A percentile compares a stretch with the other conserved stretches of the same genome.
These are phyloP conservation scores for Hydroisotoma schaefferi DNA, from an alignment of 2,888 invertebrate species.

Conservation along the genomic window DNA sequence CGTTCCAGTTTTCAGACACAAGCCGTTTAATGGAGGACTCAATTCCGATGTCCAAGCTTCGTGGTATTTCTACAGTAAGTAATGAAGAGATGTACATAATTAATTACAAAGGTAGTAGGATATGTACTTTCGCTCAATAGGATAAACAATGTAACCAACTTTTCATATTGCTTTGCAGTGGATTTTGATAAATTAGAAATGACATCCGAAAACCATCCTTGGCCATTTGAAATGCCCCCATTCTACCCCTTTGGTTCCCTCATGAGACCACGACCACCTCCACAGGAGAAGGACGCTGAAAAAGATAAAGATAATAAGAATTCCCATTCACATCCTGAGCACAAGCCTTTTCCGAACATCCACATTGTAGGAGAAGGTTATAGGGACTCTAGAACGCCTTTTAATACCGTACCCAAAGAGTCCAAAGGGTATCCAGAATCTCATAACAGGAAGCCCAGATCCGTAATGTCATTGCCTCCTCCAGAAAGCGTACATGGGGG, in stretches of 20 bases:
- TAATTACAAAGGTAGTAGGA: no score
- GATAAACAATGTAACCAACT: neutral
- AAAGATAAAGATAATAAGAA: slow-evolving; percentile 1
- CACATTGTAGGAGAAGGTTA: neutral
- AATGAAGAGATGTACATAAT: no score
- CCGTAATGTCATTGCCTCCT: slow-evolving; percentile 41
- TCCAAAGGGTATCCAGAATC: neutral
- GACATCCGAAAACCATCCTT: slow-evolving; percentile 39
- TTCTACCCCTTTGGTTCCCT: slow-evolving; percentile 41
- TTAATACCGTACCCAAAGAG: neutral
- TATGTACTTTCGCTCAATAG: no score
- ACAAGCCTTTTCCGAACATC: slow-evolving; percentile 1
- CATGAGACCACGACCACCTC: slow-evolving; percentile 2
- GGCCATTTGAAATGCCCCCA: slow-evolving; percentile 37
- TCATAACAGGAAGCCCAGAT: slow-evolving; percentile 20
- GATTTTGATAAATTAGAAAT: slow-evolving; percentile 42
- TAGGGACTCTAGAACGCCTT: neutral
- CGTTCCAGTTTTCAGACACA: slow-evolving; percentile 24
- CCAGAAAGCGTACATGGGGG: slow-evolving; percentile 44
- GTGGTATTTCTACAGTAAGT: slow-evolving; percentile 43
- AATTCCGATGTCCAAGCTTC: slow-evolving; percentile 38
- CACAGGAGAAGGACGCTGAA: slow-evolving; percentile 5
- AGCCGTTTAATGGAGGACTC: slow-evolving; percentile 32
- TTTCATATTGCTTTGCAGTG: slow-evolving; percentile 31
- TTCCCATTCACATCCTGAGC: neutral